Base-by-base conservation (phyloP, 2,797 vertebrate species). In the Lagodon rhomboides region DNA sequence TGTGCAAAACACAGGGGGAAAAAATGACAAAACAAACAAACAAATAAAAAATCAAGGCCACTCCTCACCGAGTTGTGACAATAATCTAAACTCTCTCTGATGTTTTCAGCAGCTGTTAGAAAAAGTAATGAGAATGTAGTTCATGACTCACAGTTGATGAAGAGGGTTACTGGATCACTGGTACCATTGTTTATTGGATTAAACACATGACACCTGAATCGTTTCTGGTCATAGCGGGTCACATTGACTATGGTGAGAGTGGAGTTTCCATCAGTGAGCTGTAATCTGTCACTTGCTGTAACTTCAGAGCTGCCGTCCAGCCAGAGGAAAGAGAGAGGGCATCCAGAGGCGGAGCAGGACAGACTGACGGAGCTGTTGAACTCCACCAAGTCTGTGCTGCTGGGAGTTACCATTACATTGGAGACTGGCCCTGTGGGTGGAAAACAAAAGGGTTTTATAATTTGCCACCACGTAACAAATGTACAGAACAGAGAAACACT, bases 81-180 rank as follows among this genome's bases (percentile, higher is more conserved):
- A 60, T 15, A 30, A 34, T 50, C 15, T 50, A 49, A 59, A 53
- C 12, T 34, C 34, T 34, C 34, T 34, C 34, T 34, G 43, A 63
- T 25, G n/a, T 41, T 65, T 23, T 0, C 5, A 25, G 0, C 18
- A 55, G 27, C 23, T 55, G 9, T 23, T 20, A 46, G 5, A 44
- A 15, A 44, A 44, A 30, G 2, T 30, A 30, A 30, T 30, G 27
- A n/a, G n/a, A n/a, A n/a, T n/a, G n/a, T n/a, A 30, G 27, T 30
- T 30, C 3, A 30, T 30, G 15, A 89, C 91, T 93, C 77, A 93
- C 92, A 92, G 80, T 43, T 85, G 71, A 92, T 75, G 65, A 9
- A 75, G 63, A 93, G 65, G 8, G 4, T n/a, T 11, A 89, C 1
- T 20, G 55, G 12, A 0, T 16, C 34, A 71, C 90, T 92, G 41